These are phyloP conservation scores for Auanema freiburgensis DNA, from an alignment of 2,888 invertebrate genomes.

Conservation along the genomic window DNA sequence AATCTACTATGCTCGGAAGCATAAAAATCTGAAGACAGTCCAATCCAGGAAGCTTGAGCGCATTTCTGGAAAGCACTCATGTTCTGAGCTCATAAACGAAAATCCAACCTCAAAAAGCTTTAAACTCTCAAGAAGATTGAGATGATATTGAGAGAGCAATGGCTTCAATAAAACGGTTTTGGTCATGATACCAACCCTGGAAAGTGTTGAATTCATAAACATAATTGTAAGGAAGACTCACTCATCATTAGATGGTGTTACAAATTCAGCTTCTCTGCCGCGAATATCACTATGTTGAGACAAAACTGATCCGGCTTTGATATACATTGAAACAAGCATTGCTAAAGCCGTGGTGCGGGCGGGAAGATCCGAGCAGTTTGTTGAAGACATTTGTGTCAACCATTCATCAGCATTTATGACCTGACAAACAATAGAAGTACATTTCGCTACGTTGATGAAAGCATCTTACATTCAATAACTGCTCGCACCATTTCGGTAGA, in stretches of 20 bases:
- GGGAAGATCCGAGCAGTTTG: constrained; percentile 41
- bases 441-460: too few species aligned
- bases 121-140: constrained; percentile 8
- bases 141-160: constrained; percentile 31
- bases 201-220: background rate
- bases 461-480: constrained; percentile 11
- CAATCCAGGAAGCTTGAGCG: constrained; percentile 41
- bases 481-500: constrained; percentile 10
- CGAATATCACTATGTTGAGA: constrained; percentile 42
- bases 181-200: background rate
- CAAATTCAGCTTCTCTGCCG: background rate
- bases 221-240: background rate
- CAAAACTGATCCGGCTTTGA: constrained; percentile 42
- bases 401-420: constrained; percentile 6
- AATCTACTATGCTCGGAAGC: constrained; percentile 35
- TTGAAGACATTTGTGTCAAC: constrained; percentile 23
- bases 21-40: constrained; percentile 11
- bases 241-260: constrained; percentile 27
- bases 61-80: constrained; percentile 23
- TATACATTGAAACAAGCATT: constrained; percentile 50
- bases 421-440: background rate
- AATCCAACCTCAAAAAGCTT: constrained; percentile 12
- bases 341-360: constrained; percentile 49
- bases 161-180: constrained; percentile 57
- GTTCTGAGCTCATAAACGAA: background rate